Conservation (phyloP, 2,888 invertebrate genomes). For the Luperina testacea region DNA sequence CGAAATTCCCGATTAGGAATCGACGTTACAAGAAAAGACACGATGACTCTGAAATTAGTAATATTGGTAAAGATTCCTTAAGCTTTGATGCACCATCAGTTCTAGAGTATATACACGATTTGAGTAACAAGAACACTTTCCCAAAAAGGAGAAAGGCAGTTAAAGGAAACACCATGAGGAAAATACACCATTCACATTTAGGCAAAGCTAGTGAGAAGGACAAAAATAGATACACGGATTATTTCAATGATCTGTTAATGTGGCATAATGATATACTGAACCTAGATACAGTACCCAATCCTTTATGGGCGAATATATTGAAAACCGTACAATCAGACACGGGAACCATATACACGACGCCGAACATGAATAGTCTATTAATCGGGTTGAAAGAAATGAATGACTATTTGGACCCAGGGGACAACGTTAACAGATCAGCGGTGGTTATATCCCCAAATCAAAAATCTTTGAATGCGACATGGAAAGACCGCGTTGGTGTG, state of each 20-base stretch:
- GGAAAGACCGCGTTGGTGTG: not conserved
- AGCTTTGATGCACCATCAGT: not conserved
- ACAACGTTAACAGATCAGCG: not conserved
- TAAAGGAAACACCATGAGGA: not conserved
- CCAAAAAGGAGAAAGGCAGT: not conserved
- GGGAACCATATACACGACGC: slow-evolving; percentile 50
- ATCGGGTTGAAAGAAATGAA: slow-evolving; percentile 61
- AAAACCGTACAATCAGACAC: slow-evolving; percentile 47
- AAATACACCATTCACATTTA: not conserved
- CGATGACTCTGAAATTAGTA: not conserved
- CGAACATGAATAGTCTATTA: slow-evolving; percentile 55
- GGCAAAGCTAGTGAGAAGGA: not conserved
- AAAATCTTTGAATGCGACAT: not conserved
- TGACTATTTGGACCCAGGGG: slow-evolving; percentile 6
- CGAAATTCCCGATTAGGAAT: slow-evolving; percentile 38
- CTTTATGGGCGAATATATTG: slow-evolving; percentile 64
- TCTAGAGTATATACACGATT: not conserved
- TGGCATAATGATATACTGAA: slow-evolving; percentile 77
- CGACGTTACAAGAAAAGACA: not conserved
- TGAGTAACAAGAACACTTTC: not conserved
- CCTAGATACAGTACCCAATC: slow-evolving; percentile 60
- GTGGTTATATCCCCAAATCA: not conserved
- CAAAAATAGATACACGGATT: slow-evolving; percentile 59
- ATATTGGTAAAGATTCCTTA: not conserved
- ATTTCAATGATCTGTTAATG: slow-evolving; percentile 74